Evolutionary conservation across 2,888 invertebrate species (phyloP).

Genomic region (Thymelicus acteon): DNA sequence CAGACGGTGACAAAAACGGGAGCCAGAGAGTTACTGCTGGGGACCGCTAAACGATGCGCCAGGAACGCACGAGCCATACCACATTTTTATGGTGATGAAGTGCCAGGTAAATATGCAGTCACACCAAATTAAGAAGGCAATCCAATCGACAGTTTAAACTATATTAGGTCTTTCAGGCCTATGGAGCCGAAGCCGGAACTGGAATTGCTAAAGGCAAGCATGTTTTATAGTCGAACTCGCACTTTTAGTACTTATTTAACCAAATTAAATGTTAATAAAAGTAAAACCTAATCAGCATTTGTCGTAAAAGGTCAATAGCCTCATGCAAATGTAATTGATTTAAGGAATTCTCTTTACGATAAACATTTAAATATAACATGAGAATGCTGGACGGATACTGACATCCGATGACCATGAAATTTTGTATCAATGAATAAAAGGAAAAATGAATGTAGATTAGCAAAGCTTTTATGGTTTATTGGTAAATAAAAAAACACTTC

Average conservation of each 20-base stretch:
- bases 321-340: neutral
- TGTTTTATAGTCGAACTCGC: neutral
- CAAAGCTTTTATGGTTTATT: conserved; percentile 4
- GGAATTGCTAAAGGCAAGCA: neutral
- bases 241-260: too few relatives aligned
- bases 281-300: neutral
- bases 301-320: neutral
- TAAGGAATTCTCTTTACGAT: neutral
- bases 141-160: neutral
- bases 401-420: conserved; percentile 1
- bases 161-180: neutral
- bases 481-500: neutral
- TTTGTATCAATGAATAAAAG: neutral
- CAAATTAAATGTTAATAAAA: too few relatives aligned
- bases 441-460: neutral
- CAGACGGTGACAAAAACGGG: conserved; percentile 51
- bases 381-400: neutral
- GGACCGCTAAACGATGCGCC: conserved; percentile 32
- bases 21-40: conserved; percentile 36
- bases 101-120: conserved; percentile 4
- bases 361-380: neutral
- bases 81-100: conserved; percentile 11
- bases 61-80: conserved; percentile 10
- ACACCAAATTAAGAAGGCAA: neutral
- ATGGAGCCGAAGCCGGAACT: neutral